These are phyloP conservation scores for Oscheius sp. DNA, from an alignment of 2,888 invertebrate species.

Conservation along the genomic window DNA sequence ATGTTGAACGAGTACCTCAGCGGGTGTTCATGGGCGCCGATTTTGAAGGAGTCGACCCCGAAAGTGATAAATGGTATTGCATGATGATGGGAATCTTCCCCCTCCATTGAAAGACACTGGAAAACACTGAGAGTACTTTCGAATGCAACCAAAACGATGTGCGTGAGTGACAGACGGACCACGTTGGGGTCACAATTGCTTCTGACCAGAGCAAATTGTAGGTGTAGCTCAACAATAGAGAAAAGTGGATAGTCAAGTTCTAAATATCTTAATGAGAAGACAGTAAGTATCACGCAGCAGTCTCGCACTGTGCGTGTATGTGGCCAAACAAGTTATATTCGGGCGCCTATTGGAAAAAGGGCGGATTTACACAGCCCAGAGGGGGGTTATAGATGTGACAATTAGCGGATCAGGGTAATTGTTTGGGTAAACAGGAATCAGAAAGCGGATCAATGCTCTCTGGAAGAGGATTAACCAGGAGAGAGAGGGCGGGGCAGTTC, in stretches of 20 bases:
- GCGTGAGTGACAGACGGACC: conserved; percentile 34
- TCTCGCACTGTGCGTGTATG: too few species aligned
- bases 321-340: conserved; percentile 29
- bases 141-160: conserved; percentile 37
- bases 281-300: too few species aligned
- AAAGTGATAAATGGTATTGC: conserved; percentile 32
- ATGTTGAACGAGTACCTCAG: conserved; percentile 28
- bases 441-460: conserved; percentile 36
- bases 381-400: conserved; percentile 9
- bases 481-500: conserved; percentile 26
- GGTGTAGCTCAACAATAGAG: too few species aligned
- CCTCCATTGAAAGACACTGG: background rate
- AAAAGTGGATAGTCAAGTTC: too few species aligned
- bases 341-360: conserved; percentile 10
- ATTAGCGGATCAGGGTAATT: conserved; percentile 35
- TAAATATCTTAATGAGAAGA: too few species aligned
- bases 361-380: conserved; percentile 22
- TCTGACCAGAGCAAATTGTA: too few species aligned
- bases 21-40: conserved; percentile 29
- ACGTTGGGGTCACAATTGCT: too few species aligned
- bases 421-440: conserved; percentile 37
- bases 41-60: conserved; percentile 19
- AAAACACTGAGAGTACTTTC: conserved; percentile 32
- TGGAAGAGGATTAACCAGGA: conserved; percentile 35
- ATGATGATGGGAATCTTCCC: conserved; percentile 26